phyloP scores from a whole-genome alignment of 2,113 vertebrate genomes.

The Reinhardtius hippoglossoides region DNA sequence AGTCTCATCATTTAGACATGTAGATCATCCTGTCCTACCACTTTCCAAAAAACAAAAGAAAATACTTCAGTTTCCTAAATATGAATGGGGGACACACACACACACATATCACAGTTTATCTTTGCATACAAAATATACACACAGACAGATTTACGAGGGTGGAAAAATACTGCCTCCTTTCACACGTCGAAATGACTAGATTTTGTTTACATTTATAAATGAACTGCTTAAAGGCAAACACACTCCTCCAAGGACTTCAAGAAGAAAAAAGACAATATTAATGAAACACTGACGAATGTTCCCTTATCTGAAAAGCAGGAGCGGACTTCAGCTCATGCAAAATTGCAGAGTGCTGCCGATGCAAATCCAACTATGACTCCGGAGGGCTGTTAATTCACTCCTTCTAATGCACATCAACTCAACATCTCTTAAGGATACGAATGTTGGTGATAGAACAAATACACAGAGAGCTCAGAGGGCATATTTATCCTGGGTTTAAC shows the following conservation, averaged over 20 bases:
- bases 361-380: constrained; percentile 56
- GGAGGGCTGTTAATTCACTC: constrained; percentile 30
- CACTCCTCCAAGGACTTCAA: not conserved
- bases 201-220: constrained; percentile 1
- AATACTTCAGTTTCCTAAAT: constrained; percentile 29
- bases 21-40: constrained; percentile 69
- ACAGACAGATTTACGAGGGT: not conserved
- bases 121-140: constrained; percentile 4
- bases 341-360: constrained; percentile 38
- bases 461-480: constrained; percentile 15
- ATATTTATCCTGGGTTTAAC: constrained; percentile 63
- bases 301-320: constrained; percentile 45
- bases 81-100: constrained; percentile 3
- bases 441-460: constrained; percentile 37
- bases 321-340: constrained; percentile 37
- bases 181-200: constrained; percentile 6
- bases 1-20: constrained; percentile 72
- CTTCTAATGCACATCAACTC: not conserved
- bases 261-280: constrained; percentile 21
- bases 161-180: constrained; percentile 9
- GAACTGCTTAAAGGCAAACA: not conserved
- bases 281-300: constrained; percentile 24
- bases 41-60: constrained; percentile 52
- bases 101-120: not conserved
- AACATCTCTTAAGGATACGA: constrained; percentile 32